These are phyloP conservation scores for Yponomeuta sedellus DNA, from an alignment of 2,888 invertebrate species.

Conservation along the genomic window DNA sequence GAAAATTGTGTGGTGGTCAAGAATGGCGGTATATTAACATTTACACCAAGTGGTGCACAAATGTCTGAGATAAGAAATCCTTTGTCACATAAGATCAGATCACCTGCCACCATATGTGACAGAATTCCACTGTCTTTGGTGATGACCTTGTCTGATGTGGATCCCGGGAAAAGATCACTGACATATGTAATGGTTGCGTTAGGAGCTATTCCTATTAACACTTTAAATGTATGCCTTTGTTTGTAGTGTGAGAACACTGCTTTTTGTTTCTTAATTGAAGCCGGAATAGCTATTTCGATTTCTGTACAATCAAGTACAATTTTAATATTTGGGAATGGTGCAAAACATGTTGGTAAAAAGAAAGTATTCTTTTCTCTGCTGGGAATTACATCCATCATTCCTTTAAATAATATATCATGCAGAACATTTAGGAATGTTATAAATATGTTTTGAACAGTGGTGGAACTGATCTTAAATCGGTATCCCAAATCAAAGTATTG, in stretches of 20 bases:
- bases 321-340: conserved; percentile 4
- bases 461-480: neutral
- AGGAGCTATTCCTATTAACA: neutral
- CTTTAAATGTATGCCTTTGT: neutral
- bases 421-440: neutral
- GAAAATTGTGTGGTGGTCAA: neutral
- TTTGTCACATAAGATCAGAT: neutral
- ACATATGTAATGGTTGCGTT: conserved; percentile 1
- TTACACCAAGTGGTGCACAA: neutral
- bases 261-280: neutral
- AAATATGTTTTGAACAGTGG: neutral
- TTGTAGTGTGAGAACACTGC: neutral
- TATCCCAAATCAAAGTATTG: no score
- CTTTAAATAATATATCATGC: neutral
- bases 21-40: neutral
- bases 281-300: neutral
- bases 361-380: neutral
- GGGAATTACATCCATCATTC: neutral
- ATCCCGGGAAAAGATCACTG: neutral
- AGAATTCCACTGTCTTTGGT: conserved; percentile 4
- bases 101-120: conserved; percentile 3
- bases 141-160: neutral
- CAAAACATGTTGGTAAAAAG: conserved; percentile 1
- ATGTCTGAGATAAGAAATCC: neutral
- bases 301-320: conserved; percentile 3